Evolutionary conservation across 2,113 vertebrate genomes (phyloP).

Genomic region (Microtus pennsylvanicus): DNA sequence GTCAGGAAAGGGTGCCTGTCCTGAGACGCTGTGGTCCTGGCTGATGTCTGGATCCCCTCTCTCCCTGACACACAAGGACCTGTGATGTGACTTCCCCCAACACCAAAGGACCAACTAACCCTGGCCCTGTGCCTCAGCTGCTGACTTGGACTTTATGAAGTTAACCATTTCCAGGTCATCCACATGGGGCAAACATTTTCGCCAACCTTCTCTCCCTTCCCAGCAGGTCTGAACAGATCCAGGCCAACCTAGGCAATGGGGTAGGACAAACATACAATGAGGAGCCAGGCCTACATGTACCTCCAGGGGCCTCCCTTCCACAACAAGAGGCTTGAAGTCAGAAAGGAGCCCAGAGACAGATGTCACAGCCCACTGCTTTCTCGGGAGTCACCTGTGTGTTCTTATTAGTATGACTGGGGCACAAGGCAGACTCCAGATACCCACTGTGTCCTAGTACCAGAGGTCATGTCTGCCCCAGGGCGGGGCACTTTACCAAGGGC

Average conservation of each 20-base stretch:
- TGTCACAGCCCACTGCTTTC: background rate
- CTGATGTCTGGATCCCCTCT: accelerated
- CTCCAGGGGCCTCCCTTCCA: background rate
- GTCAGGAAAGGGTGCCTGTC: background rate
- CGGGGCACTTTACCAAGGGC: background rate
- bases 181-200: background rate
- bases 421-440: accelerated
- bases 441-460: accelerated
- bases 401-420: accelerated
- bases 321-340: background rate
- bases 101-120: background rate
- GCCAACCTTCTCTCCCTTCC: background rate
- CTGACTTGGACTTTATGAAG: background rate
- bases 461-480: accelerated
- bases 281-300: accelerated
- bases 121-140: background rate
- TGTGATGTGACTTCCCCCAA: accelerated
- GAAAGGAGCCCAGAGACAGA: background rate
- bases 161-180: background rate
- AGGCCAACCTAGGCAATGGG: background rate
- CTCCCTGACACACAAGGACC: background rate
- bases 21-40: too few species aligned
- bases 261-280: accelerated
- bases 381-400: accelerated
- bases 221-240: background rate